These are phyloP conservation scores for Leucophora obtusa DNA, from an alignment of 2,888 invertebrate species.

Conservation along the genomic window DNA sequence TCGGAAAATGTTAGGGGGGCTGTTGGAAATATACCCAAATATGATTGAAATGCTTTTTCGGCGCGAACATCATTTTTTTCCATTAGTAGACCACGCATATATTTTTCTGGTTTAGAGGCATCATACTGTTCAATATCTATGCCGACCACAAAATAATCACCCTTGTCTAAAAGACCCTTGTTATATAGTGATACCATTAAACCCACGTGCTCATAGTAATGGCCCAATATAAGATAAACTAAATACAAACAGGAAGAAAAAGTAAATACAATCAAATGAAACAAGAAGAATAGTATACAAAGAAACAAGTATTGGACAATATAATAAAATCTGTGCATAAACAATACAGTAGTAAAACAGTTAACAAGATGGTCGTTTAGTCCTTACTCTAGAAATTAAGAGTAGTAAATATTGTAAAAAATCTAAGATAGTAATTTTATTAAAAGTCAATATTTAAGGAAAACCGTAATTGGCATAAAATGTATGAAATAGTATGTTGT, in stretches of 20 bases:
- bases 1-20: conserved; percentile 85
- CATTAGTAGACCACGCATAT: conserved; percentile 87
- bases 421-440: conserved; percentile 15
- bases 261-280: conserved; percentile 11
- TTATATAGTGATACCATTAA: conserved; percentile 92
- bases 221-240: conserved; percentile 95
- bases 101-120: conserved; percentile 86
- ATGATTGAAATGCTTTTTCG: conserved; percentile 87
- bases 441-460: neutral
- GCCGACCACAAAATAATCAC: conserved; percentile 96
- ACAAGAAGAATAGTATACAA: neutral
- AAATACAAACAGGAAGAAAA: conserved; percentile 36
- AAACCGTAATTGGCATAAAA: neutral
- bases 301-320: neutral
- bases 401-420: conserved; percentile 34
- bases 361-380: neutral
- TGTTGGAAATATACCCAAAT: conserved; percentile 90
- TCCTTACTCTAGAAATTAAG: conserved; percentile 28
- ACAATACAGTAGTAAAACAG: too few species aligned
- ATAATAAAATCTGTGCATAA: neutral
- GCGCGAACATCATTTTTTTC: conserved; percentile 81
- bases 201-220: conserved; percentile 94
- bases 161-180: conserved; percentile 87
- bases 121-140: conserved; percentile 94
- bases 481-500: neutral